These are phyloP conservation scores for Cyprinodon brontotheroides DNA, from an alignment of 2,113 vertebrate genomes.

Conservation along the genomic window DNA sequence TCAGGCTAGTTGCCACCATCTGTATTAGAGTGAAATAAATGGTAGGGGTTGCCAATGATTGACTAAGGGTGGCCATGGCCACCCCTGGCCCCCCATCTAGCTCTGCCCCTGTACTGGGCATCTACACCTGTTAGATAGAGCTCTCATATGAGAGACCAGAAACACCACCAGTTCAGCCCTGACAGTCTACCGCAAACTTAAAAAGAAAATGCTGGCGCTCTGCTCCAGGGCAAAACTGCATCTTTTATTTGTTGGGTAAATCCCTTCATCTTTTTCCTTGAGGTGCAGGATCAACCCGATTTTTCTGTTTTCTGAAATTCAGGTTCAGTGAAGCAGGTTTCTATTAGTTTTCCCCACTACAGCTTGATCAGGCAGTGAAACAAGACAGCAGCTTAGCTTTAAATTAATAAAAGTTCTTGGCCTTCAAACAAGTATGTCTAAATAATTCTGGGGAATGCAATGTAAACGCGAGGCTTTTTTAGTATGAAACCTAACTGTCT, in stretches of 20 bases:
- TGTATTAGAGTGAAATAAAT: too few relatives aligned
- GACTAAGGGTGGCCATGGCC: too few relatives aligned
- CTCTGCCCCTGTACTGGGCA: too few relatives aligned
- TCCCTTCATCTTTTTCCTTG: neutral
- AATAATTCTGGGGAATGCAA: neutral
- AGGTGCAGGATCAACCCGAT: neutral
- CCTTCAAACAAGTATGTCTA: constrained; percentile 13
- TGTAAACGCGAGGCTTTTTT: neutral
- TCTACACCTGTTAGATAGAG: too few relatives aligned
- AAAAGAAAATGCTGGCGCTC: neutral
- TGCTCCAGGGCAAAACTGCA: neutral
- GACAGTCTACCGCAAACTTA: neutral
- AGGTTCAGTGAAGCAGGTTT: neutral
- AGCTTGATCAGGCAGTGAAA: neutral
- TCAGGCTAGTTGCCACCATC: too few relatives aligned
- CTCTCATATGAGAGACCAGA: too few relatives aligned
- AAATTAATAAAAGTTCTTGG: constrained; percentile 25
- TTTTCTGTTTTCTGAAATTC: neutral
- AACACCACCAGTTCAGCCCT: neutral
- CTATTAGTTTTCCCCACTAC: neutral
- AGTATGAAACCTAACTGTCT: neutral
- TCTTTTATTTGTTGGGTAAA: neutral
- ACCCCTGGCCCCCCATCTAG: too few relatives aligned
- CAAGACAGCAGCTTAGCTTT: constrained; percentile 10
- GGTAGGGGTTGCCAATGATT: too few relatives aligned